Base-by-base conservation (phyloP, 2,113 vertebrate genomes). In the Phasianus colchicus region DNA sequence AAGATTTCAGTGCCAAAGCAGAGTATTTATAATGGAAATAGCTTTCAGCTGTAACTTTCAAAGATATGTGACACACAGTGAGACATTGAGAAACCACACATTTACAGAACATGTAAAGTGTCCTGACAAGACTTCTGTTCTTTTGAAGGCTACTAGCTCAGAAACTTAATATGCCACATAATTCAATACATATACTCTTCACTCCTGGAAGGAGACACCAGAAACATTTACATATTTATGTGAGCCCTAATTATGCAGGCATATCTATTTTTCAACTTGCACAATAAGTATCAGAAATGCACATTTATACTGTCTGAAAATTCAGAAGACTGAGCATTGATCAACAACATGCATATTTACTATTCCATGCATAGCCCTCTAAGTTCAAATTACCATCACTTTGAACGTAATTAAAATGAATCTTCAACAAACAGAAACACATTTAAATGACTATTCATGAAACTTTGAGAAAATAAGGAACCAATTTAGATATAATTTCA, bases 191-290 rank as follows among this genome's bases (percentile, higher is more conserved):
- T 34, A 47, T 40, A 61, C 42, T 88, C 64, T 73, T 90, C 73
- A 77, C 65, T 91, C 86, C 88, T 75, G 55, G 72, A 48, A 43
- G 43, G 78, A 42, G 55, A 58, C 69, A 95, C 61, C 61, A 88
- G 80, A 9, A 71, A 63, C 69, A 95, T 91, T 72, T 86, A 72
- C 88, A 91, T 91, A 86, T 65, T 93, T 90, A 93, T 75, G 21
- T 88, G 92, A 91, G 61, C 24, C 85, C 86, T 64, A 74, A 90
- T 90, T 88, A 92, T 71, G 79, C 75, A 96, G 67, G 82, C 63
- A 52, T 58, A 74, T 71, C 87, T 93, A 83, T 83, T 83, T 89
- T 89, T 61, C 79, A 88, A 30, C 47, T 72, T 34, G 67, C 82
- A 93, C 60, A 88, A 83, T 52, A 92, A 92, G 92, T 65, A 71